phyloP scores from a whole-genome alignment of 1,140 invertebrate genomes.

The Caenorhabditis inopinata region DNA sequence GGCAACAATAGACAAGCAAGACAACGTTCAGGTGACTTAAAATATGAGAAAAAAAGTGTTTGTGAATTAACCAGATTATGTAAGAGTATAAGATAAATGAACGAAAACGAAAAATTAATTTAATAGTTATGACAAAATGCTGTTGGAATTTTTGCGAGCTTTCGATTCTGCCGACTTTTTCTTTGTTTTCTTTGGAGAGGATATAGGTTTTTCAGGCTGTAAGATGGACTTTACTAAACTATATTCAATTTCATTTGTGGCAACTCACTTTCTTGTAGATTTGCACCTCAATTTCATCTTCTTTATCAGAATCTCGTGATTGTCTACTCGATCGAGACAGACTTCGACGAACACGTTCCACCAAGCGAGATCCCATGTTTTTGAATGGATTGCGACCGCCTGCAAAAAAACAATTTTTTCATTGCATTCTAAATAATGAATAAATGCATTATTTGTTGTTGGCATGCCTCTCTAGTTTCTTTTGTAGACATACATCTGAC shows the following conservation, averaged over 20 bases:
- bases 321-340: conserved; percentile 49
- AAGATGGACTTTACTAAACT: background rate
- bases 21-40: background rate
- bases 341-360: conserved; percentile 61
- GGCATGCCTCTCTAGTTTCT: too few species aligned
- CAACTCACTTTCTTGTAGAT: conserved; percentile 23
- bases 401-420: background rate
- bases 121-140: background rate
- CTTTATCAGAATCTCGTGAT: conserved; percentile 14
- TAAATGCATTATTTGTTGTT: too few species aligned
- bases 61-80: background rate
- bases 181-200: conserved; percentile 43
- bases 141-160: conserved; percentile 37
- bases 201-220: conserved; percentile 31
- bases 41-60: background rate
- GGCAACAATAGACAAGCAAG: background rate
- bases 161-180: conserved; percentile 45
- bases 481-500: too few species aligned
- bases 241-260: background rate
- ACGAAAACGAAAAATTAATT: too few species aligned
- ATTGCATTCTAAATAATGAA: background rate
- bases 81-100: too few species aligned
- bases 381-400: conserved; percentile 65
- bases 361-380: conserved; percentile 62
- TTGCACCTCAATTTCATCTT: conserved; percentile 25